A percentile compares a stretch with the other conserved stretches of the same genome.
Conservation (phyloP, 37 sponge, comb jelly and placozoan species). For the Eunapius fragilis region DNA sequence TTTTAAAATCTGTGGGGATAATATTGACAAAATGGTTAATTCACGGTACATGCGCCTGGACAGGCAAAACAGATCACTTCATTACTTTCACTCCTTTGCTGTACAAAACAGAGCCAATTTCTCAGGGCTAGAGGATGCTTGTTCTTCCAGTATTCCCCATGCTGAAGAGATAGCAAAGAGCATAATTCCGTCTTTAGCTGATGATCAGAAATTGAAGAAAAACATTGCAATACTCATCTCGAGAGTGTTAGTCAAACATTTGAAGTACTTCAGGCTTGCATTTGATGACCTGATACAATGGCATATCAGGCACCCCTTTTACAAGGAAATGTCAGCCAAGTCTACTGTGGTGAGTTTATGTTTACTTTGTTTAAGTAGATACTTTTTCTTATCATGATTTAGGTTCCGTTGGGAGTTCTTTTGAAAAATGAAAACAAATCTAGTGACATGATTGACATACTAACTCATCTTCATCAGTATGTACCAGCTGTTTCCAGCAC, state of each 20-base stretch:
- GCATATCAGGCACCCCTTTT: too few relatives aligned
- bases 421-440: conserved; percentile 23
- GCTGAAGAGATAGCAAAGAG: neutral
- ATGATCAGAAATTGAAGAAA: neutral
- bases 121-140: neutral
- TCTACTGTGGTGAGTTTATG: conserved; percentile 15
- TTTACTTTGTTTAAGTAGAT: neutral
- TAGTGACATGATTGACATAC: conserved; percentile 17
- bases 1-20: too few relatives aligned
- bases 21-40: too few relatives aligned
- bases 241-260: conserved; percentile 1
- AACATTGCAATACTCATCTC: neutral
- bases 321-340: conserved; percentile 9
- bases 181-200: neutral
- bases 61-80: neutral
- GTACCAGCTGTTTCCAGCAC: conserved; percentile 1
- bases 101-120: neutral
- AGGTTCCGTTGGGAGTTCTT: conserved; percentile 9
- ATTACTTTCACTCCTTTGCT: conserved; percentile 12
- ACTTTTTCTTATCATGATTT: neutral
- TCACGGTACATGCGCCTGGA: too few relatives aligned
- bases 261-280: neutral
- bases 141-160: too few relatives aligned
- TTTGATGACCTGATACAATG: conserved; percentile 2
- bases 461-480: conserved; percentile 15